Evolutionary conservation across 2,113 vertebrate genomes (phyloP), one percentile per base, ranked within the genome.

Genomic region (Malurus melanocephalus): DNA sequence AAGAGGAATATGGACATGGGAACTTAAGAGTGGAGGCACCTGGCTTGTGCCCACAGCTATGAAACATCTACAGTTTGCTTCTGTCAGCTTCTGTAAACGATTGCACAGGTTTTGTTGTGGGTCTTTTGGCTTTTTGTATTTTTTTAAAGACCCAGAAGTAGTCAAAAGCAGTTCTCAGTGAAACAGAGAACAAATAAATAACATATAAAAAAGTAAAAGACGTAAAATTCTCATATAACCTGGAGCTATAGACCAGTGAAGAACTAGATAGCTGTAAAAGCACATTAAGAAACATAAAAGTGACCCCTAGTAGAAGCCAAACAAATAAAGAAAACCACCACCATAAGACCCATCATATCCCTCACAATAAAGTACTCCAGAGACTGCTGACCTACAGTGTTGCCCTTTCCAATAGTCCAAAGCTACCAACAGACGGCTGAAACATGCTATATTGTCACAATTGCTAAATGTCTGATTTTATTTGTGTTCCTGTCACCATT

Each of bases 71-170:
- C 38, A 38, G 38, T 38, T 38, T 38, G 38, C 38, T 38, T 38
- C 38, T 38, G 38, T 38, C 38, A 38, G 38, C 38, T 38, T 38
- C 38, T 38, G 38, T 38, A 38, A 38, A 38, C 10, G 38, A 38
- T 23, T 5, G 5, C 35, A 22, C 6, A 3, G 2, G 5, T 2
- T 43, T 43, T 71, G 5, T 18, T 28, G 15, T 15, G 20, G 5
- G 8, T 48, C 7, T 57, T 83, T 49, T 27, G 6, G 24, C 2
- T 28, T 52, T 40, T 32, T 56, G 2, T 14, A 1, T 40, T 80
- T 81, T 21, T 23, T 19, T 16, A 26, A 43, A 42, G 16, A 72
- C 13, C 5, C 16, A 73, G 23, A 78, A 65, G 8, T 8, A 17
- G 13, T 30, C 22, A 12, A 85, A 60, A 87, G 17, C 9, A 11